Evolutionary conservation across 2,888 invertebrate species (phyloP), one percentile per base, ranked within the genome.

Genomic region (Drosophila vallismaia): DNA sequence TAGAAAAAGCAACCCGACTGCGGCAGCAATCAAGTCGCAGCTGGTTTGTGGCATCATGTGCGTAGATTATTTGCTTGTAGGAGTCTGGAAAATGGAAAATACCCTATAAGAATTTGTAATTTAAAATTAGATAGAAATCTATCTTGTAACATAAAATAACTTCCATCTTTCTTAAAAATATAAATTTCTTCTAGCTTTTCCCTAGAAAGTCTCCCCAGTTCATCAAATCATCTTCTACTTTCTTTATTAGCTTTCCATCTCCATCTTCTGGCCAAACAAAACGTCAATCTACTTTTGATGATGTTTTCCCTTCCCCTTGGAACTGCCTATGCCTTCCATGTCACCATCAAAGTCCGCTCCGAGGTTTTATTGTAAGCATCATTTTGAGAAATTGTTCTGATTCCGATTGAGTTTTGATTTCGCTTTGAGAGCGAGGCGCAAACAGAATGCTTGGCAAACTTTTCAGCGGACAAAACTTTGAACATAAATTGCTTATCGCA

Each of bases 401-500:
- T 71, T 75, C 69, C 79, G 81, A 81, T 81, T 81, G 67, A 67
- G 74, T 83, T 81, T 80, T 80, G 80, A 83, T 80, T 80, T 76
- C 45, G 70, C 64, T 84, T 55, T 48, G 63, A 58, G 57, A 56
- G 57, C 56, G 28, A 50, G 38, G 64, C 46, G 44, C 51, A 50
- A 56, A 66, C 29, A 67, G 66, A 67, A 69, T 45, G 55, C 42
- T 68, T 68, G 67, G 69, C 54, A 62, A 81, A 81, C 74, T 84
- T 84, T 74, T 71, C 58, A 72, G 71, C 68, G 62, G 40, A 49
- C 58, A 9, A 84, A 81, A 75, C 79, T 81, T 84, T 58, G 24
- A 56, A 55, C 79, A 81, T 77, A 84, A 84, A 79, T 81, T 77
- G 82, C 85, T 82, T 82, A 82, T 82, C 85, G 75, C 73, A 57